Percentiles rank a stretch among this genome's conserved stretches.
phyloP scores from a whole-genome alignment of 2,797 vertebrate species.

The Eupleurogrammus muticus region DNA sequence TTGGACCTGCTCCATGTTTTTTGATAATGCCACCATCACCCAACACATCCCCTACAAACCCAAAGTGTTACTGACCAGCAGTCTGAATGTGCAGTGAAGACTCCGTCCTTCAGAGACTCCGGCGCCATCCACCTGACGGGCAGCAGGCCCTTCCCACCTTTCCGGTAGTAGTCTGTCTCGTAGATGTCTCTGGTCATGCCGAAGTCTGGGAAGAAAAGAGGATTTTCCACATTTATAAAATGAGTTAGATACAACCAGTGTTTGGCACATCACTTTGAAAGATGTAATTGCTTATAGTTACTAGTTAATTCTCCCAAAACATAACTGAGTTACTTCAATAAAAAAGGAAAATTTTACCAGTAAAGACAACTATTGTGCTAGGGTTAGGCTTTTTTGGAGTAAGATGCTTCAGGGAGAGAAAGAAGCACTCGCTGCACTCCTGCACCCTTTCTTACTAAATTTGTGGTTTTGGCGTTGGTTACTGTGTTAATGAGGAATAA shows the following conservation, averaged over 20 bases:
- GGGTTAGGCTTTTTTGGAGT: no score
- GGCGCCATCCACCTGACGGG: slow-evolving; percentile 98
- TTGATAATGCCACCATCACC: background rate
- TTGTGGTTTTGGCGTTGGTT: no score
- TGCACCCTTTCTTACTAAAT: no score
- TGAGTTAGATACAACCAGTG: background rate
- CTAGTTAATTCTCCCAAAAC: no score
- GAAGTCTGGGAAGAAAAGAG: slow-evolving; percentile 85
- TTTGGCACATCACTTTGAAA: background rate
- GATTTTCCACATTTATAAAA: background rate
- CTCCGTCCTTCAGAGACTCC: slow-evolving; percentile 95
- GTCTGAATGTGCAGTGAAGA: slow-evolving; percentile 95
- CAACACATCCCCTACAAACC: background rate
- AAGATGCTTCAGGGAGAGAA: no score
- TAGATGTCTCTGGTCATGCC: slow-evolving; percentile 99
- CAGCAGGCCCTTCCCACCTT: slow-evolving; percentile 95
- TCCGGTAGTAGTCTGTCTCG: slow-evolving; percentile 97
- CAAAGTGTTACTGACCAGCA: slow-evolving; percentile 90
- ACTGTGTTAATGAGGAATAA: no score
- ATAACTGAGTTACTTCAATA: no score
- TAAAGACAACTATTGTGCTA: no score
- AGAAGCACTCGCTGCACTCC: no score
- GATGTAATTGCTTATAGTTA: no score
- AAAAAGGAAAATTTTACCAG: no score
- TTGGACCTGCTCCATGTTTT: background rate